Base-by-base conservation (phyloP, 2,888 invertebrate genomes). In the Diplazon laetatorius region DNA sequence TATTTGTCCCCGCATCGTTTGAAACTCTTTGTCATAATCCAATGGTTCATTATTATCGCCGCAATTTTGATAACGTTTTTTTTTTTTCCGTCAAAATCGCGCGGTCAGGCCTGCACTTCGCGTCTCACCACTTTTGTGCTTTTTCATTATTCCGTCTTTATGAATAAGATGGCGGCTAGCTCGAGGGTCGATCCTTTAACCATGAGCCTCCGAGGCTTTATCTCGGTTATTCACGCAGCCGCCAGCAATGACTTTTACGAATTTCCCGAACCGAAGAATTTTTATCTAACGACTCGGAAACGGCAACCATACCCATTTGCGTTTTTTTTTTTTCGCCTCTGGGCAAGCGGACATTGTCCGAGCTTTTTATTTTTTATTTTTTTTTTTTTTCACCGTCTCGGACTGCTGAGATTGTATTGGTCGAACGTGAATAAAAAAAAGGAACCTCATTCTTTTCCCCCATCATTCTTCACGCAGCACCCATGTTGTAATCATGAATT, bases 211-310 rank as follows among this genome's bases (percentile, higher is more conserved):
- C 44, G 30, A 25, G 25, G 63, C 14, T 30, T 62, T 48, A 9
- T 18, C n/a, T 35, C 35, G 46, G 3, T 46, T 44, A 12, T 8
- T 35, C 63, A 44, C 12, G n/a, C n/a, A 44, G 6, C 46, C 30
- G 12, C 2, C 4, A 16, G 1, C 18, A 16, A 22, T 16, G 9
- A 12, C 25, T 25, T 62, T 35, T 10, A 16, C 35, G 16, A 5
- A 63, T 16, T 63, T 46, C 12, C 10, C 18, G 18, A 12, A 16
- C 10, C 55, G 16, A 1, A n/a, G n/a, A 25, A 25, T 12, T 44
- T 48, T 63, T 46, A 63, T 63, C 46, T 46, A 46, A 4, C 25
- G 63, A 46, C 18, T 46, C 35, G 8, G 30, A 22, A 6, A 22
- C 1, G 20, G 39, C 30, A 39, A 9, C 14, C 39, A 16, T 25